Evolutionary conservation across 2,888 invertebrate genomes (phyloP), one percentile per base, ranked within the genome.

Genomic region (Hemaris fuciformis): DNA sequence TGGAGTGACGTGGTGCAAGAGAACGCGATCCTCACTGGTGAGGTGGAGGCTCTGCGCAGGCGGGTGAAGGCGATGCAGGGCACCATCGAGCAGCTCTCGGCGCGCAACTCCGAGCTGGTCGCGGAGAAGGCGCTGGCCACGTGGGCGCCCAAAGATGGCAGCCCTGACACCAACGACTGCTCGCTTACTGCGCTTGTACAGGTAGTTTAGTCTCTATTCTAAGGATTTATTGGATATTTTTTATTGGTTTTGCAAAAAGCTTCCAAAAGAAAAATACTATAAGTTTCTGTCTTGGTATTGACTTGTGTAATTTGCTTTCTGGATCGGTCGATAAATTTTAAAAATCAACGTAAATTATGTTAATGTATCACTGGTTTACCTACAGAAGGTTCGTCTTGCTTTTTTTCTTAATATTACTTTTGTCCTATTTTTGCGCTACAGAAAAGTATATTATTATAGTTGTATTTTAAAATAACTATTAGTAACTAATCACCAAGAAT

Each of bases 1-100:
- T 95, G 98, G 73, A 98, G 98, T 74, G 99, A 99, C 83, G 97
- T 99, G 88, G 98, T 96, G 81, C 97, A 98, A 81, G 99, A 99
- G 91, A 99, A 99, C 88, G 96, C 96, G 23, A 96, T 99, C 94
- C 93, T 99, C 1, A 95, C 96, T 72, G 95, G 96, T 59, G 99
- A 99, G 85, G 95, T 97, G 66, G 97, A 97, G 77, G 96, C 97
- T 67, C 91, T 99, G 38, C 93, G 98, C 48, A 96, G 97, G 10
- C 93, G 99, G 59, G 95, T 99, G 0, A 99, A 99, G 90, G 98
- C 98, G 2, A 95, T 99, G 94, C 98, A 98, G 80, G 98, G 98
- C 76, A 98, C 99, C 0, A 96, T 98, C 22, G 98, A 98, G 71
- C 94, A 96, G 61, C 87, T 99, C 53, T 97, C 97, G 0, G 94